phyloP scores from a whole-genome alignment of 2,113 vertebrate genomes.

The Anarhynchus alexandrinus region DNA sequence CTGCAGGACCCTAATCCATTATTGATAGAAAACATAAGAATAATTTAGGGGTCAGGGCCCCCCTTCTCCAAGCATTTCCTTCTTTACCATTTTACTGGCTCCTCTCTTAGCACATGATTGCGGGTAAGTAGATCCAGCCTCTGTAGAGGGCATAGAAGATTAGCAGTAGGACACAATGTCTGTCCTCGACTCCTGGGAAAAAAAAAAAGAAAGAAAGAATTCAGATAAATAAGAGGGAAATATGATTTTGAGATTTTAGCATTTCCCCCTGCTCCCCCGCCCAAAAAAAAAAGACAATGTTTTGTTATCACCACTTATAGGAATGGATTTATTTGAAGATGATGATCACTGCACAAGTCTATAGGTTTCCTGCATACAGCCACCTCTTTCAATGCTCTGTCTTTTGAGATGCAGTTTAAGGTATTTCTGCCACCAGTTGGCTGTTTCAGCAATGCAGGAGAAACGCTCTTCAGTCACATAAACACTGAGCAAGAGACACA shows the following conservation, averaged over 20 bases:
- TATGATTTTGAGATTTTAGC: background rate
- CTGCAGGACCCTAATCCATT: background rate
- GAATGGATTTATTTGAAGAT: background rate
- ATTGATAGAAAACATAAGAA: background rate
- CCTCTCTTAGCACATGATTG: background rate
- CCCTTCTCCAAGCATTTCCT: background rate
- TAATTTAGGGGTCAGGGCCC: background rate
- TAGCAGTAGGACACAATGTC: background rate
- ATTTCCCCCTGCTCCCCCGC: fast-evolving
- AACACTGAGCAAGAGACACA: background rate
- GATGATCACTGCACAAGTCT: background rate
- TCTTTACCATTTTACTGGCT: background rate
- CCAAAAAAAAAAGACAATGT: background rate
- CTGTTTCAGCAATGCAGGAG: background rate
- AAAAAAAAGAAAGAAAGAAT: background rate
- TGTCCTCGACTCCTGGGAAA: background rate
- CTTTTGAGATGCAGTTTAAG: background rate
- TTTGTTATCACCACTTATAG: background rate
- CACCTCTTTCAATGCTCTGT: background rate
- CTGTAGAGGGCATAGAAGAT: background rate
- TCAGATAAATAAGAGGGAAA: background rate
- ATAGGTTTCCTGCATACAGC: background rate
- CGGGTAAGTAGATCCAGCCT: background rate
- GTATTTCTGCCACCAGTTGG: background rate
- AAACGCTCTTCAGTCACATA: background rate